phyloP scores from a whole-genome alignment of 1,140 invertebrate genomes.

The Choristoneura fumiferana region DNA sequence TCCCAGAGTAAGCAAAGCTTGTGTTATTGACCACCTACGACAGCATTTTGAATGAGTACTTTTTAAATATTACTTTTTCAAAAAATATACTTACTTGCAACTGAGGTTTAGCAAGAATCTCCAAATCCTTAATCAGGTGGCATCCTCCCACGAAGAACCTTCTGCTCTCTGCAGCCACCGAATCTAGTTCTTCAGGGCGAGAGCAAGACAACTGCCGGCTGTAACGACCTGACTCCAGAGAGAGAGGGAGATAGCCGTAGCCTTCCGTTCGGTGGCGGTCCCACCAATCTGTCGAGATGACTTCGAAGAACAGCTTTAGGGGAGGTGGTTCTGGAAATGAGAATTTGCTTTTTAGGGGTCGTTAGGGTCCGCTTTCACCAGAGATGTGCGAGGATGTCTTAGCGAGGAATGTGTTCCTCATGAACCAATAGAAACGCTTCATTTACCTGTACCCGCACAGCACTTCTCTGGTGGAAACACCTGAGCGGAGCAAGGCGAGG shows the following conservation, averaged over 20 bases:
- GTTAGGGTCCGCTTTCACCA: no score
- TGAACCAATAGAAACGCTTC: no score
- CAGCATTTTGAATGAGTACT: no score
- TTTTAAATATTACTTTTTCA: no score
- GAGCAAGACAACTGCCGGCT: slow-evolving; percentile 42
- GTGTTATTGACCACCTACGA: no score
- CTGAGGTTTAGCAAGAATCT: slow-evolving; percentile 50
- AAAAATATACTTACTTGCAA: slow-evolving; percentile 37
- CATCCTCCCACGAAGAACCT: slow-evolving; percentile 71
- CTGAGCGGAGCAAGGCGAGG: no score
- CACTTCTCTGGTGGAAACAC: no score
- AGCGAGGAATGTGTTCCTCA: no score
- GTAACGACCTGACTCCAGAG: slow-evolving; percentile 42
- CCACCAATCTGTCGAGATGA: slow-evolving; percentile 68
- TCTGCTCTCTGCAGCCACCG: slow-evolving; percentile 47
- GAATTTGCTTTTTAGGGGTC: no score
- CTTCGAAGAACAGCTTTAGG: slow-evolving; percentile 61
- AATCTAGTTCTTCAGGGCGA: slow-evolving; percentile 54
- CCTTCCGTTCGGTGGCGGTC: slow-evolving; percentile 67
- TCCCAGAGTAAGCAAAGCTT: no score
- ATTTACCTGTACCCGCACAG: no score
- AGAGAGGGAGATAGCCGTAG: slow-evolving; percentile 50
- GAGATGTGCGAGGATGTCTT: no score
- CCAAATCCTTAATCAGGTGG: slow-evolving; percentile 64
- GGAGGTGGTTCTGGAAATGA: slow-evolving; percentile 37